Conservation (phyloP, 1,140 invertebrate species). For the Brachionus manjavacas region DNA sequence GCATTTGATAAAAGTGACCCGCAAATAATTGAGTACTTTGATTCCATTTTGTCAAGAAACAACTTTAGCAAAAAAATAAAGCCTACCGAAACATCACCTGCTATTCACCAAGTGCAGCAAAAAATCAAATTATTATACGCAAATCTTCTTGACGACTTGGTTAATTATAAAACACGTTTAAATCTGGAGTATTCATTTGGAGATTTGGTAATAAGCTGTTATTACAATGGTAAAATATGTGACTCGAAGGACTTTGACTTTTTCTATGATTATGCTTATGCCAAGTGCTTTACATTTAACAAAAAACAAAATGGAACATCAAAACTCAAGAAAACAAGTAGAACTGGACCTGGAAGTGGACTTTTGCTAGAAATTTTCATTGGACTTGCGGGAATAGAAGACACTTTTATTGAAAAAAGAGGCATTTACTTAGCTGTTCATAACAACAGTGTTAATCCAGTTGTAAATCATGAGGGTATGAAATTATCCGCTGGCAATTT, state of each 20-base stretch:
- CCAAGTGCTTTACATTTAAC: constrained; percentile 22
- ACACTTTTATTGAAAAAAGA: background rate
- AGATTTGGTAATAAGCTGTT: constrained; percentile 25
- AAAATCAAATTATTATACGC: background rate
- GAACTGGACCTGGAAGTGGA: background rate
- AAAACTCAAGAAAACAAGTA: background rate
- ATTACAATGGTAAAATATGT: background rate
- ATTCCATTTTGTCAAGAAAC: background rate
- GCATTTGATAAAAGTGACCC: background rate
- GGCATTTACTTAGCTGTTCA: constrained; percentile 13
- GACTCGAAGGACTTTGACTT: background rate
- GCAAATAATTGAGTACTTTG: background rate
- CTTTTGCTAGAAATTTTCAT: constrained; percentile 7
- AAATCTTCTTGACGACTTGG: background rate
- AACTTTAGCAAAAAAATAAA: background rate
- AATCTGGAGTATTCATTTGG: background rate
- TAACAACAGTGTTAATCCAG: background rate
- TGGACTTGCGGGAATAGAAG: background rate
- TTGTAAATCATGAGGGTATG: background rate
- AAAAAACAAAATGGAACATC: background rate
- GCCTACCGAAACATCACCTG: background rate
- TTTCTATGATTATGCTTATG: background rate
- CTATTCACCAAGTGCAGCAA: background rate
- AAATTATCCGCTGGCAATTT: background rate
- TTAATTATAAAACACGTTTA: background rate